Base-by-base conservation (phyloP, 2,888 invertebrate genomes). In the Platerodrilus igneus region DNA sequence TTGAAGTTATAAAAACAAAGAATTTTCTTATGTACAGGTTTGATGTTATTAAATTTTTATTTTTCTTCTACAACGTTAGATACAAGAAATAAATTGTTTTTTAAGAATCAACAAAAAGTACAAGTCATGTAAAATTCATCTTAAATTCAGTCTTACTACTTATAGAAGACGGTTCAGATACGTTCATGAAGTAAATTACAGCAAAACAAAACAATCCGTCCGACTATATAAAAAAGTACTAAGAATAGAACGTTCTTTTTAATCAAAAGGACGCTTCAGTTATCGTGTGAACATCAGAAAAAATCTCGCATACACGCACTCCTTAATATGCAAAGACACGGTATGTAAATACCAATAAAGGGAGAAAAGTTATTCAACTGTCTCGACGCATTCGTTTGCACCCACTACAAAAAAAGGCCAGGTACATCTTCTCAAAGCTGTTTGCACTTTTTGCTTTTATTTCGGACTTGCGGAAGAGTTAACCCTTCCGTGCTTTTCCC, bases 291-390 rank as follows among this genome's bases (percentile, higher is more conserved):
- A 65, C 63, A 50, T 20, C 43, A 55, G 55, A 63, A 66, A 64
- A 63, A 65, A 62, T 55, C 53, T 50, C 50, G 56, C 57, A 58
- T 56, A 57, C 55, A 34, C 38, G 29, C 55, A 37, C 63, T 63
- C 52, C 56, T 67, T 67, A 66, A 67, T 68, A 68, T 68, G 66
- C 68, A 60, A 64, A 63, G 59, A 66, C 68, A 68, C 64, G 67
- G 58, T 62, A 63, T 64, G 66, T 68, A 66, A 68, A 67, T 66
- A 65, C 58, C n/a, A 53, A 55, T 50, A 50, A 48, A 51, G 53
- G 51, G 52, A 39, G 39, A 44, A 36, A 30, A 31, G 40, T 45
- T 41, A 44, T 44, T 44, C 39, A 44, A 44, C 39, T 44, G 28
- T 33, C 27, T 31, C 35, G 9, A 16, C 35, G 39, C 31, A 37